phyloP scores from a whole-genome alignment of 2,888 invertebrate species.

The Clostera curtula region DNA sequence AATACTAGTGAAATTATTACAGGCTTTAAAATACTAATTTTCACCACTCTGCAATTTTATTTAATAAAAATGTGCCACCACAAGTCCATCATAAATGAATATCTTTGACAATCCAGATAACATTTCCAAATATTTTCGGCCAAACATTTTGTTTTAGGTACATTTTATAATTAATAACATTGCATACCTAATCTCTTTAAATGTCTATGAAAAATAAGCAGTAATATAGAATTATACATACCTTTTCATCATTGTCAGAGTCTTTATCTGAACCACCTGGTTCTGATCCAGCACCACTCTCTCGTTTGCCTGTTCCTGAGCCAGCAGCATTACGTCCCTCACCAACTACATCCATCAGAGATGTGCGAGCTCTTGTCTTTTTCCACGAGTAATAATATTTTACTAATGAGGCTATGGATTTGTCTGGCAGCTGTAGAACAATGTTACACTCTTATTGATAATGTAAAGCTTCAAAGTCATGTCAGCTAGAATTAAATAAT shows the following conservation, averaged over 20 bases:
- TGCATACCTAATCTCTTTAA: slow-evolving; percentile 2
- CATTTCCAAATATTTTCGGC: slow-evolving; percentile 24
- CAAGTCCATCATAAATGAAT: slow-evolving; percentile 14
- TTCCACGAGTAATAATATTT: slow-evolving; percentile 99
- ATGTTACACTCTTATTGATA: slow-evolving; percentile 5
- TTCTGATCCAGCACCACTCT: slow-evolving; percentile 87
- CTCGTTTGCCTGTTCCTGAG: slow-evolving; percentile 76
- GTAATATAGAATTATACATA: slow-evolving; percentile 69
- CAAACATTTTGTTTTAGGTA: slow-evolving; percentile 3
- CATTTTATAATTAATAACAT: neutral
- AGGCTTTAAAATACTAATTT: slow-evolving; percentile 8
- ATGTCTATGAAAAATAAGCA: slow-evolving; percentile 10
- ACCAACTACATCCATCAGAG: slow-evolving; percentile 91
- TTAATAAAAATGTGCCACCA: slow-evolving; percentile 23
- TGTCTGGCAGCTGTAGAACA: slow-evolving; percentile 89
- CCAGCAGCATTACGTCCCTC: slow-evolving; percentile 83
- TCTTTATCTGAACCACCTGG: slow-evolving; percentile 89
- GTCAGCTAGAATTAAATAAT: too few relatives aligned
- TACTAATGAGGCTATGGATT: slow-evolving; percentile 95
- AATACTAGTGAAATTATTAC: neutral
- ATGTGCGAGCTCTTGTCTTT: slow-evolving; percentile 92
- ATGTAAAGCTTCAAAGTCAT: too few relatives aligned
- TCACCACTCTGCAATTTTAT: slow-evolving; percentile 64
- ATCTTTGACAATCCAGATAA: slow-evolving; percentile 70
- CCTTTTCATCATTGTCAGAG: slow-evolving; percentile 93